Percentiles rank a stretch among this genome's conserved stretches.
phyloP scores from a whole-genome alignment of 2,113 vertebrate genomes.

The Butorides virescens region DNA sequence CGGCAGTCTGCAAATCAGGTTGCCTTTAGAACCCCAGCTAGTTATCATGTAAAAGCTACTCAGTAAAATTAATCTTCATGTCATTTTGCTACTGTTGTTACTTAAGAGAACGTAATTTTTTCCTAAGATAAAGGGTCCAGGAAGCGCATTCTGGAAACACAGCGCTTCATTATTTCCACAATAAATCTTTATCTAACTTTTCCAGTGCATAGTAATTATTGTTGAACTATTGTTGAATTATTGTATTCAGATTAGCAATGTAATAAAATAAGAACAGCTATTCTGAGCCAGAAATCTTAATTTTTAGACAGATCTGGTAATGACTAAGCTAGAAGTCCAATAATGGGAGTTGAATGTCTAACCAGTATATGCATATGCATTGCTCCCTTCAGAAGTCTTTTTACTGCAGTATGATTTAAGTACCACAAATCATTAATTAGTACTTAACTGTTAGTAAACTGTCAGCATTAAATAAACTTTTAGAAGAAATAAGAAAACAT shows the following conservation, averaged over 20 bases:
- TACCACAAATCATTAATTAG: neutral
- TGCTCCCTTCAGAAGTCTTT: neutral
- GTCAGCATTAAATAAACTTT: neutral
- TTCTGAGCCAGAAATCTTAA: neutral
- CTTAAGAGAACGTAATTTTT: neutral
- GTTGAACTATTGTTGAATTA: neutral
- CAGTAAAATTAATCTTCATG: neutral
- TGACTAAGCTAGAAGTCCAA: neutral
- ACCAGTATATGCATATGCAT: neutral
- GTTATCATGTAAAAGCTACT: neutral
- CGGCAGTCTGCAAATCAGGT: neutral
- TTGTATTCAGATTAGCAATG: neutral
- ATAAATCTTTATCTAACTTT: neutral
- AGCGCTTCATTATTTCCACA: neutral
- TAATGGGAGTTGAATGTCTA: neutral
- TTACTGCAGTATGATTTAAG: neutral
- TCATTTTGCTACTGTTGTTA: neutral
- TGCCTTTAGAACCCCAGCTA: neutral
- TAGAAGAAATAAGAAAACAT: neutral
- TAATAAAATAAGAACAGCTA: neutral
- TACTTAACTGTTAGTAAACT: neutral
- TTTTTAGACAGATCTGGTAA: neutral
- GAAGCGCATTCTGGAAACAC: neutral
- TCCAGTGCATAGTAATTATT: neutral
- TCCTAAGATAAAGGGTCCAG: neutral